Evolutionary conservation across 2,797 vertebrate species (phyloP), one percentile per base, ranked within the genome.

Genomic region (Stomatorhinus walkeri): DNA sequence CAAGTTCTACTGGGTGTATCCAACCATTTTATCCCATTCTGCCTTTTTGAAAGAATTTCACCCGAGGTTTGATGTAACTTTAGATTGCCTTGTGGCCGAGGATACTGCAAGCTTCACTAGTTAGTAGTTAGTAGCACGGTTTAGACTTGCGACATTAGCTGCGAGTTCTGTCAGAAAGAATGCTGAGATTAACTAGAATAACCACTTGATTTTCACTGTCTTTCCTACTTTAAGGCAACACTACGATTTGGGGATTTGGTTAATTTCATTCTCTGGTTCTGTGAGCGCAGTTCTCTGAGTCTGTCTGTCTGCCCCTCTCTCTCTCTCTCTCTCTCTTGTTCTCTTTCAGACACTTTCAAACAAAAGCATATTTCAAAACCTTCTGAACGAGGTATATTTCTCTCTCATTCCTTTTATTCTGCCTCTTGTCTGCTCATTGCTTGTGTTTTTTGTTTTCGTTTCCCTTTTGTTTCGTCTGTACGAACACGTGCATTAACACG

Each of bases 301-400:
- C 90, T 89, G 88, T 88, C 90, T 89, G 51, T 68, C 86, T 90
- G 24, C 68, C 59, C 88, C 88, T 83, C 89, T 92, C 88, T 93
- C 93, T 95, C 91, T 92, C 22, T 95, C 32, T 90, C 93, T 94
- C 94, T 95, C 93, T 95, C 94, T 95, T 93, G 87, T 95, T 88
- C 87, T 95, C 91, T 96, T 96, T 96, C 96, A 96, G 96, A 96
- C 94, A 96, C 95, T 96, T 96, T 95, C 96, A 96, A 96, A 96
- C 96, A 95, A 96, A 96, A 96, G 95, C 96, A 96, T 96, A 93
- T 95, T 95, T 95, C 95, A 95, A 96, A 96, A 96, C 95, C 95
- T 95, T 95, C 96, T 92, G 96, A 96, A 93, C 95, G 95, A 96
- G 96, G 96, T 96, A 96, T 94, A 93, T 93, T 90, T 87, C 92